Evolutionary conservation across 2,797 vertebrate genomes (phyloP), one percentile per base, ranked within the genome.

Genomic region (Acropternis orthonyx): DNA sequence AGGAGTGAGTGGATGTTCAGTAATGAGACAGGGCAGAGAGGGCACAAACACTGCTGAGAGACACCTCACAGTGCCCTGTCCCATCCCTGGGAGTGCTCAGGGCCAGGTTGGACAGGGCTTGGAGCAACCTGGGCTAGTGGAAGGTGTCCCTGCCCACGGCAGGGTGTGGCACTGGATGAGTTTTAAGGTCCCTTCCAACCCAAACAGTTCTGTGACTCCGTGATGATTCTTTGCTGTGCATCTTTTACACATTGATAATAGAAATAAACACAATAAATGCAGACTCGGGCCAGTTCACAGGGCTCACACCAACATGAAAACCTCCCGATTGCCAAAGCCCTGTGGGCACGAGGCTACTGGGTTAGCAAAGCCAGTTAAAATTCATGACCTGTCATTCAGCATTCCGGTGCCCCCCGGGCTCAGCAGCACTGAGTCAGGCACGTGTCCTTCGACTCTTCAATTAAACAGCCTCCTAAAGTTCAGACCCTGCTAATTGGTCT

Each of bases 1-100:
- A 49, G 71, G 54, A 32, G 6, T 0, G 12, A 24, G 28, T 0
- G 26, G 51, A 15, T 1, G 0, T 5, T 65, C 0, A 3, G 49
- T 8, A 16, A 56, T 0, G 16, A 46, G 69, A 12, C 10, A 2
- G 0, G 26, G 54, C 54, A 30, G 54, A 36, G 75, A 56, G 37
- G 55, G 24, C 30, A 46, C 1, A 4, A 28, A 18, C 0, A 0
- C 24, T 55, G 41, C 46, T 4, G 9, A 16, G 54, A 3, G 41
- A 23, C 52, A 7, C 16, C 18, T 11, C 17, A 6, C 17, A 6
- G 11, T 16, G 58, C 10, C 46, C 46, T 20, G 74, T 36, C 34
- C 66, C 78, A 76, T 9, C 43, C 44, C 63, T n/a, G 37, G 20
- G 12, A 41, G 1, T 7, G 28, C 28, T 8, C 72, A 44, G 51